Base-by-base conservation (phyloP, 2,888 invertebrate species). In the Macrophya alboannulata region DNA sequence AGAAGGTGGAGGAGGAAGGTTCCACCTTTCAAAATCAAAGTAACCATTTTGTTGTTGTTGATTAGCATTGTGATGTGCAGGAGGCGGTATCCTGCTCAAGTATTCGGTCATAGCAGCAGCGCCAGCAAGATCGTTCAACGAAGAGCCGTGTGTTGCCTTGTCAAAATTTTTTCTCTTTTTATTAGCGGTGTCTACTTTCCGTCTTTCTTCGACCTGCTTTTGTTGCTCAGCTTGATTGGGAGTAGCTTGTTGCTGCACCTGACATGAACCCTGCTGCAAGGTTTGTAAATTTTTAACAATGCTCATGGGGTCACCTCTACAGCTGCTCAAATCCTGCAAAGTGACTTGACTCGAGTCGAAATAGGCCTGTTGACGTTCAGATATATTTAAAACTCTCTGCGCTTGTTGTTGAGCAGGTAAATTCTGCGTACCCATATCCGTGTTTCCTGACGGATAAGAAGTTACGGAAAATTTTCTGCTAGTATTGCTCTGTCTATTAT, bases 11-110 rank as follows among this genome's bases (percentile, higher is more conserved):
- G 96, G 95, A 62, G 97, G 96, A 84, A 97, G 94, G 93, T 97
- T 97, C 97, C 97, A 97, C 89, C 97, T 95, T 90, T 97, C 97
- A 90, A 97, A 97, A 92, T 97, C 97, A 90, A 97, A 97, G 91
- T 97, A 97, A 84, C 96, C 96, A 87, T 96, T 96, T 92, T 96
- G 96, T 91, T 96, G 96, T 43, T 91, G 93, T 79, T 92, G 92
- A 89, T 92, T 94, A 5, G 95, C 95, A 83, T 96, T 96, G 90
- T 96, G 96, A 91, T 97, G 97, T 5, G 97, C 97, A 25, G 97
- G 97, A 9, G 97, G 97, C 86, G 96, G 96, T 88, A 96, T 95
- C 91, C 97, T 95, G 89, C 95, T 95, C 81, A 92, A 89, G 85
- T 93, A 94, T 85, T 94, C 94, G 62, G 95, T 95, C 94, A 95